Percentiles rank a stretch among this genome's conserved stretches.
phyloP scores from a whole-genome alignment of 1,140 invertebrate genomes.

The Musca vetustissima region DNA sequence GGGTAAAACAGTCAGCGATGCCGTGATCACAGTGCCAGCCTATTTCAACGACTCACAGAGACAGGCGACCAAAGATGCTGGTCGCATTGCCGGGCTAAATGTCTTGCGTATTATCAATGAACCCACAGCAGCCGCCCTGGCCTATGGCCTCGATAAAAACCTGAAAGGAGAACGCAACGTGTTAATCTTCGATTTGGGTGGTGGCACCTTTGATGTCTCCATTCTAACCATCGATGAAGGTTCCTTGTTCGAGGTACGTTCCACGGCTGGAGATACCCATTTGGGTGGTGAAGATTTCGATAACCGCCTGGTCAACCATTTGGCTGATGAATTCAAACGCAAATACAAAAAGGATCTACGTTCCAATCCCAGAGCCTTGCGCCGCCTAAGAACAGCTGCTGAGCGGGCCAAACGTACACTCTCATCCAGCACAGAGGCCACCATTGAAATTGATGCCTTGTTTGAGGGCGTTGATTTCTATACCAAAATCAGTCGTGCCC shows the following conservation, averaged over 20 bases:
- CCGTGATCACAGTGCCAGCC: constrained; percentile 63
- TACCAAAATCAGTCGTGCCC: constrained; percentile 78
- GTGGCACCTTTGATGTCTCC: constrained; percentile 82
- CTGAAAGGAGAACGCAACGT: constrained; percentile 75
- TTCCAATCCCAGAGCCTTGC: constrained; percentile 73
- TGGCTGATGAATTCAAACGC: constrained; percentile 76
- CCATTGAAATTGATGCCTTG: constrained; percentile 73
- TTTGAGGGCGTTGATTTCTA: constrained; percentile 82
- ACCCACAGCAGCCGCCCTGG: constrained; percentile 72
- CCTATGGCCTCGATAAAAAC: constrained; percentile 77
- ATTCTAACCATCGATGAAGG: constrained; percentile 85
- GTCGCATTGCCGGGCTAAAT: constrained; percentile 67
- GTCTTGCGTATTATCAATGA: constrained; percentile 74
- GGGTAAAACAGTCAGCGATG: constrained; percentile 68
- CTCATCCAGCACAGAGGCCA: constrained; percentile 69
- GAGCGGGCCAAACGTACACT: constrained; percentile 71
- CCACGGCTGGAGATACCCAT: constrained; percentile 76
- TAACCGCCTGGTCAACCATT: constrained; percentile 79
- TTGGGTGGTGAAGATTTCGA: constrained; percentile 78
- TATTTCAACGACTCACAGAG: constrained; percentile 70
- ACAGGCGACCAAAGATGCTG: constrained; percentile 69
- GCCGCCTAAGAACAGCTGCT: constrained; percentile 74
- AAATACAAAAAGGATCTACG: constrained; percentile 81
- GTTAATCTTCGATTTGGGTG: constrained; percentile 73
- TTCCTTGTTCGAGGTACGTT: constrained; percentile 74